Evolutionary conservation across 2,113 vertebrate genomes (phyloP).

Genomic region (Oplegnathus fasciatus): DNA sequence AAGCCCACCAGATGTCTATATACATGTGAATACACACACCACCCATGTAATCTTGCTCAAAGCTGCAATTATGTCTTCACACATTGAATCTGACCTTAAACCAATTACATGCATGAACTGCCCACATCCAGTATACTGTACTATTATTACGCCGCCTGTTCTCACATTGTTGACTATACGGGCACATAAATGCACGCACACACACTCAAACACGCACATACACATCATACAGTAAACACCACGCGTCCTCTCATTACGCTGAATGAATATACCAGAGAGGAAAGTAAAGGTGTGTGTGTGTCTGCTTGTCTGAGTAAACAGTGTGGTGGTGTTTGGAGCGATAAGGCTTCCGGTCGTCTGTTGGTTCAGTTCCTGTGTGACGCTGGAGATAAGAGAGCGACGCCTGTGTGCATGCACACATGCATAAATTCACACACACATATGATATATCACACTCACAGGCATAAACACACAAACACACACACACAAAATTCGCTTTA

Average conservation of each 20-base stretch:
- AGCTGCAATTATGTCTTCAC: conserved; percentile 42
- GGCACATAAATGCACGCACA: conserved; percentile 11
- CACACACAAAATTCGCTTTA: conserved; percentile 23
- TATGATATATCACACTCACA: conserved; percentile 41
- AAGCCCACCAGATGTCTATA: conserved; percentile 19
- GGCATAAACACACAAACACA: conserved; percentile 38
- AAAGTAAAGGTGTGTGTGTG: conserved; percentile 57
- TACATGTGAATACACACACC: conserved; percentile 2
- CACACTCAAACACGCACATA: conserved; percentile 31
- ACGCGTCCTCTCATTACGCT: conserved; percentile 55
- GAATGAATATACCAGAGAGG: conserved; percentile 55
- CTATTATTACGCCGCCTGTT: conserved; percentile 32
- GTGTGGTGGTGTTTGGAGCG: conserved; percentile 60
- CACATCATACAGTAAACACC: conserved; percentile 28
- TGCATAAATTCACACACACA: conserved; percentile 48
- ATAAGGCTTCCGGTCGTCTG: conserved; percentile 77
- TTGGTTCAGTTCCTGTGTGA: conserved; percentile 79
- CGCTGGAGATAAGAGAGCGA: conserved; percentile 71
- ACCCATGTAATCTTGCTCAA: conserved; percentile 9
- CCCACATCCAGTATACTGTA: conserved; percentile 12
- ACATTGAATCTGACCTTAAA: conserved; percentile 46
- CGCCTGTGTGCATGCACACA: conserved; percentile 40
- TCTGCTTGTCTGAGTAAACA: conserved; percentile 65
- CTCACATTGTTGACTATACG: conserved; percentile 23
- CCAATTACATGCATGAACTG: conserved; percentile 48